A percentile compares a stretch with the other conserved stretches of the same genome.
Evolutionary conservation across 2,113 vertebrate genomes (phyloP).

Genomic region (Tamias sibiricus): DNA sequence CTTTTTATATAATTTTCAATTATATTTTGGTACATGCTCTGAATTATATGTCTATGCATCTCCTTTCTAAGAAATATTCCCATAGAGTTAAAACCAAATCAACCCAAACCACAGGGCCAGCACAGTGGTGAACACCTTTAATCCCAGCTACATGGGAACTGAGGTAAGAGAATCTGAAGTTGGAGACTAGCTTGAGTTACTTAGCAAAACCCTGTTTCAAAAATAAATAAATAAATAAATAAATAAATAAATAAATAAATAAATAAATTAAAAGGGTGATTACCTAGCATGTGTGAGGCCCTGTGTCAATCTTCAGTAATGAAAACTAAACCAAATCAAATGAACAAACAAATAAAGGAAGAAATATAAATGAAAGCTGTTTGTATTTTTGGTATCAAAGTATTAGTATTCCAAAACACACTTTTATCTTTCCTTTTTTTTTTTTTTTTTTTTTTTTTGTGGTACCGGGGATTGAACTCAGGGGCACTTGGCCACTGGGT

Average conservation of each 20-base stretch:
- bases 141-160: background rate
- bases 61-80: slow-evolving; percentile 27
- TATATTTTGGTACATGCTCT: slow-evolving; percentile 28
- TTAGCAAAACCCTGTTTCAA: background rate
- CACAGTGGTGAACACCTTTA: background rate
- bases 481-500: no score
- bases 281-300: background rate
- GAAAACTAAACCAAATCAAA: background rate
- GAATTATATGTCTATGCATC: slow-evolving; percentile 7
- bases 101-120: background rate
- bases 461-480: no score
- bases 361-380: background rate
- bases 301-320: background rate
- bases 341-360: background rate
- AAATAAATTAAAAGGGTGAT: background rate
- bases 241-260: background rate
- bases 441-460: no score
- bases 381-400: background rate
- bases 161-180: background rate
- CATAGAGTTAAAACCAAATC: background rate
- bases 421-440: background rate
- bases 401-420: background rate
- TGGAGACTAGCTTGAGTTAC: background rate
- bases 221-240: background rate
- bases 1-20: background rate